phyloP scores from a whole-genome alignment of 2,113 vertebrate genomes.

The Xiphophorus couchianus region DNA sequence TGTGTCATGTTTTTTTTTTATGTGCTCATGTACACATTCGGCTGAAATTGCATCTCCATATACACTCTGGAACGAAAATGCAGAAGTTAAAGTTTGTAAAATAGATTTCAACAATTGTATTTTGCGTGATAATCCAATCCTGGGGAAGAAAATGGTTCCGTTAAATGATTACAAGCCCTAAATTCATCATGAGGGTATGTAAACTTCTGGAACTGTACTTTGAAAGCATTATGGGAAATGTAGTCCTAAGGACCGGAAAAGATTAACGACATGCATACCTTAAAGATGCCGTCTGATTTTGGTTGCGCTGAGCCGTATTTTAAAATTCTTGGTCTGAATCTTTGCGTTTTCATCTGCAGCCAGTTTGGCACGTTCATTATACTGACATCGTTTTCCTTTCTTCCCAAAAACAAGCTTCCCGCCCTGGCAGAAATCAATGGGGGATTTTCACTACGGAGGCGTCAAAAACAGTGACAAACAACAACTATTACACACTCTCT shows the following conservation, averaged over 20 bases:
- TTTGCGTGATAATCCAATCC: not conserved
- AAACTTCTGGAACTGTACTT: too few species aligned
- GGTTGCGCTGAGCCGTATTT: conserved; percentile 3
- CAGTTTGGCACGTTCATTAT: conserved; percentile 75
- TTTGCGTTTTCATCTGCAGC: conserved; percentile 27
- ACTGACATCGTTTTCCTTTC: conserved; percentile 40
- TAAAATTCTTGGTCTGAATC: conserved; percentile 35
- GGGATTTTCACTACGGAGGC: conserved; percentile 81
- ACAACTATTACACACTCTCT: conserved; percentile 76
- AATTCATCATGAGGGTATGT: too few species aligned
- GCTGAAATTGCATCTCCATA: too few species aligned
- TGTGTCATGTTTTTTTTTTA: too few species aligned
- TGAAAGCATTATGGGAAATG: not conserved
- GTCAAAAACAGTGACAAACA: conserved; percentile 78
- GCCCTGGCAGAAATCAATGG: conserved; percentile 75
- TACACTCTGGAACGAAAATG: too few species aligned
- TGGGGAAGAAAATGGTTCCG: not conserved
- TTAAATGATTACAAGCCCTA: not conserved
- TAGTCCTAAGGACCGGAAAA: not conserved
- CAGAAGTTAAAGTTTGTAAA: not conserved
- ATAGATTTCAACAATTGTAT: not conserved
- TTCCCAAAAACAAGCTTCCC: conserved; percentile 44
- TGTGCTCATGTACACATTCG: too few species aligned
- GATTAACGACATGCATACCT: not conserved
- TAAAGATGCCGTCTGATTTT: not conserved